These are phyloP conservation scores for Rhinogobius similis DNA, from an alignment of 2,113 vertebrate species.

Conservation along the genomic window DNA sequence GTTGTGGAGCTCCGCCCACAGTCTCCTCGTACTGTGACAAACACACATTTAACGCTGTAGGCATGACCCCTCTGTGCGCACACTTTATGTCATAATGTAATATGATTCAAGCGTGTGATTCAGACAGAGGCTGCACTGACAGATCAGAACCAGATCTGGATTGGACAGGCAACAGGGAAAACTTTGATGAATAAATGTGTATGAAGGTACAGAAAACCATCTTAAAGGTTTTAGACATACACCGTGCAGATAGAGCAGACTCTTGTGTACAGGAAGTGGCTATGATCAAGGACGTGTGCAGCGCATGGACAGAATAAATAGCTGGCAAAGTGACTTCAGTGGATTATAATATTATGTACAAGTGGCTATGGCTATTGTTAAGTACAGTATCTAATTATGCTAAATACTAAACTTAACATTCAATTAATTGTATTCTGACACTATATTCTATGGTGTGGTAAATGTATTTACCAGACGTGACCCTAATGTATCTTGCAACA, in stretches of 20 bases:
- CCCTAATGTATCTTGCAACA: too few relatives aligned
- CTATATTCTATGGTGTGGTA: too few relatives aligned
- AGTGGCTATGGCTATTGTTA: too few relatives aligned
- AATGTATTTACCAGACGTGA: too few relatives aligned
- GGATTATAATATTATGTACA: too few relatives aligned
- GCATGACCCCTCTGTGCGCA: conserved; percentile 3
- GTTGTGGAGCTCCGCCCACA: conserved; percentile 26
- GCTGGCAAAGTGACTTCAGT: too few relatives aligned
- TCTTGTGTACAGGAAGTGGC: too few relatives aligned
- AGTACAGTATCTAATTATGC: too few relatives aligned
- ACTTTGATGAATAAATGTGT: not conserved
- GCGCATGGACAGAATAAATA: too few relatives aligned
- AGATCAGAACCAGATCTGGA: conserved; percentile 24
- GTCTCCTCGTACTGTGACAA: conserved; percentile 26
- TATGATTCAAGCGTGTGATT: conserved; percentile 26
- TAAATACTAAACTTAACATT: too few relatives aligned
- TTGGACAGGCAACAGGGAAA: conserved; percentile 1
- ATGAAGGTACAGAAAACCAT: not conserved
- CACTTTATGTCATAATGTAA: conserved; percentile 37
- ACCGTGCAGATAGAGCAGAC: too few relatives aligned
- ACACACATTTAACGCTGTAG: conserved; percentile 19
- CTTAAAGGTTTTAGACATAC: not conserved
- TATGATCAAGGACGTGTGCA: too few relatives aligned
- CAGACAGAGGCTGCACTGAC: conserved; percentile 12
- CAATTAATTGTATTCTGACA: not conserved